Evolutionary conservation across 2,797 vertebrate species (phyloP).

Genomic region (Leuciscus waleckii): DNA sequence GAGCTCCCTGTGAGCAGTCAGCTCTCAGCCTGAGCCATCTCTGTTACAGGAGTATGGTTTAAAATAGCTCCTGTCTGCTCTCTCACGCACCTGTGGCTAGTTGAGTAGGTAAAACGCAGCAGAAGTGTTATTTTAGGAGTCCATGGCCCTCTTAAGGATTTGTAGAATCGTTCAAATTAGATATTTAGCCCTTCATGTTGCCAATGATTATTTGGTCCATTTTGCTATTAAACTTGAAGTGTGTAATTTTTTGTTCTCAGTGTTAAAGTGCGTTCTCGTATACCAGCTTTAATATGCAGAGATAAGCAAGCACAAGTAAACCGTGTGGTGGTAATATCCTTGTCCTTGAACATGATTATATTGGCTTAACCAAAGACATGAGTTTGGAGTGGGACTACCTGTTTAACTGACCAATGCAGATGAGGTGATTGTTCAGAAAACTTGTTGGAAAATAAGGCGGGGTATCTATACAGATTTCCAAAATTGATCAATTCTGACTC

Average conservation of each 20-base stretch:
- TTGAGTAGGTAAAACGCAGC: conserved; percentile 46
- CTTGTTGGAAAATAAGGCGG: background rate
- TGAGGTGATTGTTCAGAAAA: background rate
- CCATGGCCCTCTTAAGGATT: background rate
- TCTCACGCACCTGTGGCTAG: conserved; percentile 53
- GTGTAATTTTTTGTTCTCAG: background rate
- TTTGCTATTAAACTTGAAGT: background rate
- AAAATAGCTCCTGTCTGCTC: conserved; percentile 55
- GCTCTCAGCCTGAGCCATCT: conserved; percentile 50
- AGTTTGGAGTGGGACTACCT: background rate
- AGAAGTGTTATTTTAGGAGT: conserved; percentile 50
- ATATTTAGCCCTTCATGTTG: conserved; percentile 2
- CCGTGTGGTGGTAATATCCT: background rate
- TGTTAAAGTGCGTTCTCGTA: background rate
- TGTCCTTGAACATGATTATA: background rate
- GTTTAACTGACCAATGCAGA: background rate
- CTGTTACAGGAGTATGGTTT: conserved; percentile 49
- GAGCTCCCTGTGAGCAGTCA: conserved; percentile 31
- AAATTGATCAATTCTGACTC: background rate
- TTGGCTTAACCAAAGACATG: background rate
- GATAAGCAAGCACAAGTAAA: too few species aligned
- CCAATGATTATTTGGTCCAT: conserved; percentile 15
- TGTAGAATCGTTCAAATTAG: background rate
- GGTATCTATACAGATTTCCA: background rate
- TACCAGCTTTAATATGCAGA: background rate